Evolutionary conservation across 2,888 invertebrate species (phyloP).

Genomic region (Drosophila anceps): DNA sequence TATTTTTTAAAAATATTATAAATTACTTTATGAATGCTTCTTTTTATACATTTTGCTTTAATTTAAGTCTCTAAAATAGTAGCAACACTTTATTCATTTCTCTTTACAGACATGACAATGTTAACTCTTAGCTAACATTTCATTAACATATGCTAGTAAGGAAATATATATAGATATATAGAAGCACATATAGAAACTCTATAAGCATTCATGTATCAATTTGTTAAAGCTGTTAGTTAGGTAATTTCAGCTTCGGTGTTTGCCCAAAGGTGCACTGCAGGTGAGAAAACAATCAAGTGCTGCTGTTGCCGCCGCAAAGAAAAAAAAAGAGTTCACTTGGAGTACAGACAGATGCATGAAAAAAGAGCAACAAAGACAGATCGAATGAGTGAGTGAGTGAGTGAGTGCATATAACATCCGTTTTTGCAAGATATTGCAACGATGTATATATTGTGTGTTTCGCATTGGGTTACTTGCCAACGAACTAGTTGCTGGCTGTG

Average conservation of each 20-base stretch:
- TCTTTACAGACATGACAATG: not conserved
- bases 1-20: too few species aligned
- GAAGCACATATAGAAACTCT: too few species aligned
- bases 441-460: constrained; percentile 63
- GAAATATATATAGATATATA: too few species aligned
- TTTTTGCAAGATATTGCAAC: constrained; percentile 27
- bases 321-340: constrained; percentile 41
- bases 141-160: too few species aligned
- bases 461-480: constrained; percentile 39
- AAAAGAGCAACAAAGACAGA: not conserved
- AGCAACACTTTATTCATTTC: not conserved
- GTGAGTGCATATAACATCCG: constrained; percentile 62
- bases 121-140: not conserved
- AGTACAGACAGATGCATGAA: not conserved
- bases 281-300: constrained; percentile 60
- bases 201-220: not conserved
- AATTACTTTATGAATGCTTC: too few species aligned
- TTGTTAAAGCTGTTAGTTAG: constrained; percentile 1
- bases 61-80: not conserved
- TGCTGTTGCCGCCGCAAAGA: not conserved
- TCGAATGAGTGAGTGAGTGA: not conserved
- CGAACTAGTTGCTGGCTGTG: constrained; percentile 39
- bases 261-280: constrained; percentile 15
- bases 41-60: too few species aligned
- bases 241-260: constrained; percentile 10